Evolutionary conservation across 1,140 invertebrate genomes (phyloP).

Genomic region (Batillaria attramentaria): DNA sequence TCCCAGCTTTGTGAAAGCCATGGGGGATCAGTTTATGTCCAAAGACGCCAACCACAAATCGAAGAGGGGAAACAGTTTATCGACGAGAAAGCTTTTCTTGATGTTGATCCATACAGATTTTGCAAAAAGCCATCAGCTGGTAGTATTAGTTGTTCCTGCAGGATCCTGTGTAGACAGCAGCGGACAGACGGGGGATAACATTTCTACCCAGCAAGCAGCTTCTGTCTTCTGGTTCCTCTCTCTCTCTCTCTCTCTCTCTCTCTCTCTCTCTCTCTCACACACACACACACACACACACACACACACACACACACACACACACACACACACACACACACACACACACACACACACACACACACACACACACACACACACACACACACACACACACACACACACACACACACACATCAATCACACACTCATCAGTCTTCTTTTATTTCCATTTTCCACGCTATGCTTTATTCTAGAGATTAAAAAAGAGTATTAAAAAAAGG

Average conservation of each 20-base stretch:
- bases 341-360: slow-evolving; percentile 2
- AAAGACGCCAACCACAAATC: too few relatives aligned
- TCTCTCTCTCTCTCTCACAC: slow-evolving; percentile 2
- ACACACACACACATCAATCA: background rate
- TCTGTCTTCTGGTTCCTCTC: background rate
- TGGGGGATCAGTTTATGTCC: too few relatives aligned
- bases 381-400: slow-evolving; percentile 2
- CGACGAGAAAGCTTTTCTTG: too few relatives aligned
- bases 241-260: slow-evolving; percentile 2
- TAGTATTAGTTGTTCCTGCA: too few relatives aligned
- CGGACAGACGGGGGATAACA: too few relatives aligned
- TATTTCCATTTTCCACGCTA: background rate
- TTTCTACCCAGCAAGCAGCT: background rate
- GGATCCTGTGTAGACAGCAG: too few relatives aligned
- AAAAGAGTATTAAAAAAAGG: background rate
- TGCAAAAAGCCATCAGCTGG: too few relatives aligned
- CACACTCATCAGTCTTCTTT: background rate
- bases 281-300: slow-evolving; percentile 2
- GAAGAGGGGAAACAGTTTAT: too few relatives aligned
- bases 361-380: slow-evolving; percentile 2
- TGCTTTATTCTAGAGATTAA: background rate
- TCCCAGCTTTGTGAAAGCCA: too few relatives aligned
- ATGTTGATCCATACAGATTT: too few relatives aligned
- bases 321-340: slow-evolving; percentile 2
- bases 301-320: slow-evolving; percentile 2